phyloP scores from a whole-genome alignment of 92 coral and sea anemone species.

The Porites lobata region DNA sequence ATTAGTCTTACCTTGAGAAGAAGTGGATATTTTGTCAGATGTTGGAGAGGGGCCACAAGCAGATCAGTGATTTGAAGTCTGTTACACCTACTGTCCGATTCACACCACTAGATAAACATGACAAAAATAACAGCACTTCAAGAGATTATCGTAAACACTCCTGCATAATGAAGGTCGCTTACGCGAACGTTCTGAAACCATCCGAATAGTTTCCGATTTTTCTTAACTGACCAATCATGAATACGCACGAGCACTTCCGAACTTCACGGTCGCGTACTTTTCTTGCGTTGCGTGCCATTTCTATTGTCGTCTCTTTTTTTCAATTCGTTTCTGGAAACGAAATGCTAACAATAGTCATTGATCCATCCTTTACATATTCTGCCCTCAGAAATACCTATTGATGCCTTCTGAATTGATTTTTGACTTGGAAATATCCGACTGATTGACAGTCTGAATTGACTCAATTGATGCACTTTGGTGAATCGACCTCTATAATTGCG shows the following conservation, averaged over 20 bases:
- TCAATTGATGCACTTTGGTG: too few species aligned
- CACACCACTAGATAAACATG: conserved; percentile 86
- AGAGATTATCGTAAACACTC: neutral
- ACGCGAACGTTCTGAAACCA: neutral
- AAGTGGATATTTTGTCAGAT: conserved; percentile 96
- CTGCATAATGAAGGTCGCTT: too few species aligned
- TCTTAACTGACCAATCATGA: neutral
- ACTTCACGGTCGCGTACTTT: neutral
- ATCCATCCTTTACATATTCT: neutral
- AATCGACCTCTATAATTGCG: too few species aligned
- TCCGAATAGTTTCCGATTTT: neutral
- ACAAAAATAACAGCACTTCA: neutral
- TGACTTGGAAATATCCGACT: too few species aligned
- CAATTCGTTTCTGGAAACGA: neutral
- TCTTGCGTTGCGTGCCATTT: neutral
- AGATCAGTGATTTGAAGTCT: conserved; percentile 94
- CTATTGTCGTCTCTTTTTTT: neutral
- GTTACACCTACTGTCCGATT: conserved; percentile 91
- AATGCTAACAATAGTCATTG: neutral
- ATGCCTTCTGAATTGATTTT: too few species aligned
- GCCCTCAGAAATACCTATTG: neutral
- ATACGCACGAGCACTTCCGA: neutral
- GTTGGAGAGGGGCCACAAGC: conserved; percentile 97
- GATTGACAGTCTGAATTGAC: too few species aligned
- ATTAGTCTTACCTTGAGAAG: conserved; percentile 83